A percentile compares a stretch with the other conserved stretches of the same genome.
These are phyloP conservation scores for Drosophila flavopinicola DNA, from an alignment of 2,888 invertebrate species.

Conservation along the genomic window DNA sequence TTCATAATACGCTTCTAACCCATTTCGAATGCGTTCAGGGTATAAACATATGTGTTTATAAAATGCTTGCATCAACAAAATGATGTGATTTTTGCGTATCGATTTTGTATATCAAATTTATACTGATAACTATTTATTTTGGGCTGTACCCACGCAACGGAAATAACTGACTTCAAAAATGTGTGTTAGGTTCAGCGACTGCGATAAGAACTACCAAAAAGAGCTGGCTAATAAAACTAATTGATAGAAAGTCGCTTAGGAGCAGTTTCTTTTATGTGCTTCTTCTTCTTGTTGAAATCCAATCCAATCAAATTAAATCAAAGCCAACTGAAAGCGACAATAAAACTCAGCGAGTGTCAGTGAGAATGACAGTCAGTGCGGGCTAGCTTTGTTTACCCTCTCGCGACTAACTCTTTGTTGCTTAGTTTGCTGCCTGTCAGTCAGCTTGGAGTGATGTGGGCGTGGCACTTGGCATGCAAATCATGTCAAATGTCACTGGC, in stretches of 20 bases:
- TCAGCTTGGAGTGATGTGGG: conserved; percentile 65
- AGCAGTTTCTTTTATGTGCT: too few species aligned
- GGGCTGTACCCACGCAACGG: conserved; percentile 52
- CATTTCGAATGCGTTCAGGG: too few species aligned
- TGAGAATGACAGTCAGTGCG: conserved; percentile 16
- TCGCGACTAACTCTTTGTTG: conserved; percentile 21
- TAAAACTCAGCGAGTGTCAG: conserved; percentile 74
- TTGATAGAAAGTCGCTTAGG: conserved; percentile 44
- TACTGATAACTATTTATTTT: neutral
- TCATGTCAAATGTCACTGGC: conserved; percentile 77
- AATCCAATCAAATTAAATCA: conserved; percentile 63
- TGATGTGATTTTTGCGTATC: too few species aligned
- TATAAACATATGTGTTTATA: conserved; percentile 1
- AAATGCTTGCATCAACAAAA: too few species aligned
- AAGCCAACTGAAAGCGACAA: conserved; percentile 66
- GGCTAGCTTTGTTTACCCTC: conserved; percentile 27
- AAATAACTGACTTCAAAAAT: conserved; percentile 30
- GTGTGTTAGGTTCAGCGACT: conserved; percentile 34
- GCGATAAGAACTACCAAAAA: conserved; percentile 56
- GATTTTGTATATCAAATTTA: too few species aligned
- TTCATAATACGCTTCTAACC: too few species aligned
- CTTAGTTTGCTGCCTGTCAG: conserved; percentile 20
- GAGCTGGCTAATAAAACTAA: conserved; percentile 52
- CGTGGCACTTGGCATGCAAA: conserved; percentile 79
- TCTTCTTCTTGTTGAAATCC: conserved; percentile 13